Evolutionary conservation across 2,888 invertebrate species (phyloP).

Genomic region (Leptinotarsa haldemani): DNA sequence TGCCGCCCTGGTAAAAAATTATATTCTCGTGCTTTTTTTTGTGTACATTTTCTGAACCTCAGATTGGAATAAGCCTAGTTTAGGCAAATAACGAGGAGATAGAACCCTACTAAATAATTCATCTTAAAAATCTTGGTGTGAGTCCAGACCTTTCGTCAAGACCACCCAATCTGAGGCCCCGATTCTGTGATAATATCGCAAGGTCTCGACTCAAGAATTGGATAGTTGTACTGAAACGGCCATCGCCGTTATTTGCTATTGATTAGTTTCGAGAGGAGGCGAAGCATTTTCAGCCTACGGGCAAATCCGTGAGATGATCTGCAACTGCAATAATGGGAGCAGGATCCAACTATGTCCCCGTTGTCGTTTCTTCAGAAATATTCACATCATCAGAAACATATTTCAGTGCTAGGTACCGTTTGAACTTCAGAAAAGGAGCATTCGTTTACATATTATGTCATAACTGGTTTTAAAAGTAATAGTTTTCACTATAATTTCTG

Average conservation of each 20-base stretch:
- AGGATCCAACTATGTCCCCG: background rate
- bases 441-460: too few relatives aligned
- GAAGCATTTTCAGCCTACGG: slow-evolving; percentile 6
- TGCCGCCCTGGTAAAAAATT: too few relatives aligned
- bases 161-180: slow-evolving; percentile 14
- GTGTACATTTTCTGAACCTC: background rate
- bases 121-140: slow-evolving; percentile 7
- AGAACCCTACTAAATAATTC: background rate
- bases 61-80: too few relatives aligned
- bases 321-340: background rate
- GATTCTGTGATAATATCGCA: slow-evolving; percentile 12
- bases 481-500: too few relatives aligned
- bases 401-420: too few relatives aligned
- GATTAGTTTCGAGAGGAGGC: slow-evolving; percentile 14
- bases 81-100: too few relatives aligned
- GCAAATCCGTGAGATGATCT: slow-evolving; percentile 12
- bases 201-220: slow-evolving; percentile 6
- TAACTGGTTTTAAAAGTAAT: too few relatives aligned
- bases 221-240: slow-evolving; percentile 1
- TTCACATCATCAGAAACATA: background rate
- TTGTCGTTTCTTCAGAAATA: background rate
- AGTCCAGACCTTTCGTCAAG: slow-evolving; percentile 18
- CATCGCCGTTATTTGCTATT: slow-evolving; percentile 4
- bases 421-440: too few relatives aligned
- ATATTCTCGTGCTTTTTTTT: too few relatives aligned